Conservation (phyloP, 2,113 vertebrate genomes). For the Myocastor coypus region DNA sequence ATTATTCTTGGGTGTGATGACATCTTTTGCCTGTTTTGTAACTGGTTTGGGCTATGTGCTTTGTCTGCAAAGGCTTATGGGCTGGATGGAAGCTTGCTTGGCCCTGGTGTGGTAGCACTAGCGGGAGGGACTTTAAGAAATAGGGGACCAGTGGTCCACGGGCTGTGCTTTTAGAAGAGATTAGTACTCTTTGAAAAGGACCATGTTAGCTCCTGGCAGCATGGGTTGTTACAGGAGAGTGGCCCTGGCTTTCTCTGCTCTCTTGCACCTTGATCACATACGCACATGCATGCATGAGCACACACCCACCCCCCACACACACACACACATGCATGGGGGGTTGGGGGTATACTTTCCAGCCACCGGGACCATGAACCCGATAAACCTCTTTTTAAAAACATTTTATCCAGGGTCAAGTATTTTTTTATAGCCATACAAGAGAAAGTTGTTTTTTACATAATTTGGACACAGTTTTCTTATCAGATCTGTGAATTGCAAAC, state of each 20-base stretch:
- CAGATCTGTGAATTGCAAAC: slow-evolving; percentile 47
- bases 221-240: neutral
- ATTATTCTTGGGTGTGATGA: neutral
- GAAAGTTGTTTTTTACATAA: neutral
- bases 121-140: neutral
- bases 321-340: too few relatives aligned
- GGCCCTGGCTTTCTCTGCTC: neutral
- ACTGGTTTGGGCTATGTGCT: neutral
- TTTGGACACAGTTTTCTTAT: neutral
- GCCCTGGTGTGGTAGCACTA: neutral
- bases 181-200: neutral
- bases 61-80: neutral
- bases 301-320: too few relatives aligned
- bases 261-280: neutral
- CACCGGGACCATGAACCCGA: neutral
- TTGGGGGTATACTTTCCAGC: neutral
- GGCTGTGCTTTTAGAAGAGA: neutral
- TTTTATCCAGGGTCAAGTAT: neutral
- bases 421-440: neutral
- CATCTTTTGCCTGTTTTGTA: slow-evolving; percentile 30
- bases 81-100: too few relatives aligned
- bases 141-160: too few relatives aligned
- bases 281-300: too few relatives aligned
- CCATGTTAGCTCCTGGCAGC: neutral
- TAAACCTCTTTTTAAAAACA: neutral